Conservation (phyloP, 2,797 vertebrate genomes). For the Brotula barbata region DNA sequence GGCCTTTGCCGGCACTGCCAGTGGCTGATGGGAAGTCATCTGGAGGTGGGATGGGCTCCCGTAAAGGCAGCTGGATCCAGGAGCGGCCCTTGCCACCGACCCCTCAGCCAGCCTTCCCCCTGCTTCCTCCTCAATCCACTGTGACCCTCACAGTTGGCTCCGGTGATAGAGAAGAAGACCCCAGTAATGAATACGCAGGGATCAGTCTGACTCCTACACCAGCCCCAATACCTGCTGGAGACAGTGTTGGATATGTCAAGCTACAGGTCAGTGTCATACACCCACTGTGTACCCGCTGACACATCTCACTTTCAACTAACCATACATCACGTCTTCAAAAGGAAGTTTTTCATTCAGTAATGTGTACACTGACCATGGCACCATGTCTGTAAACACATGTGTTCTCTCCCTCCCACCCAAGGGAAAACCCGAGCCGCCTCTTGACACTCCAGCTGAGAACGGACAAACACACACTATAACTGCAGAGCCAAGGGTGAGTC, state of each 20-base stretch:
- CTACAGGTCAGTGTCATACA: constrained; percentile 76
- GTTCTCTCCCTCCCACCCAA: constrained; percentile 40
- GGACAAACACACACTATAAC: constrained; percentile 71
- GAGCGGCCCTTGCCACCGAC: constrained; percentile 90
- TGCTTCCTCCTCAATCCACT: constrained; percentile 60
- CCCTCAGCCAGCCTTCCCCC: constrained; percentile 78
- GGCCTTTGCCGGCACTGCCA: constrained; percentile 87
- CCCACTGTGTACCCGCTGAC: too few relatives aligned
- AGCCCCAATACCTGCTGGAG: constrained; percentile 72
- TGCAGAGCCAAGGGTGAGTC: constrained; percentile 73
- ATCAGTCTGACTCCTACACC: constrained; percentile 79
- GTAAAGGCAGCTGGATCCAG: constrained; percentile 92
- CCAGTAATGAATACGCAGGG: constrained; percentile 88
- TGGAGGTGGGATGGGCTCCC: constrained; percentile 79
- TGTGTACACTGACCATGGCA: background rate
- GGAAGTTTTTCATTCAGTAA: background rate
- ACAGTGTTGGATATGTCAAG: constrained; percentile 84
- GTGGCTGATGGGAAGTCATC: constrained; percentile 77
- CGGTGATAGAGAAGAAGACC: constrained; percentile 73
- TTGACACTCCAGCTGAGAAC: constrained; percentile 67
- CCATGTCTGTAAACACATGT: constrained; percentile 15
- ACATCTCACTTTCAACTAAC: background rate
- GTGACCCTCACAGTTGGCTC: constrained; percentile 67
- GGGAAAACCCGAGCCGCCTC: constrained; percentile 79
- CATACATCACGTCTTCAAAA: background rate